Evolutionary conservation across 2,888 invertebrate species (phyloP), one percentile per base, ranked within the genome.

Genomic region (Crocallis elinguaria): DNA sequence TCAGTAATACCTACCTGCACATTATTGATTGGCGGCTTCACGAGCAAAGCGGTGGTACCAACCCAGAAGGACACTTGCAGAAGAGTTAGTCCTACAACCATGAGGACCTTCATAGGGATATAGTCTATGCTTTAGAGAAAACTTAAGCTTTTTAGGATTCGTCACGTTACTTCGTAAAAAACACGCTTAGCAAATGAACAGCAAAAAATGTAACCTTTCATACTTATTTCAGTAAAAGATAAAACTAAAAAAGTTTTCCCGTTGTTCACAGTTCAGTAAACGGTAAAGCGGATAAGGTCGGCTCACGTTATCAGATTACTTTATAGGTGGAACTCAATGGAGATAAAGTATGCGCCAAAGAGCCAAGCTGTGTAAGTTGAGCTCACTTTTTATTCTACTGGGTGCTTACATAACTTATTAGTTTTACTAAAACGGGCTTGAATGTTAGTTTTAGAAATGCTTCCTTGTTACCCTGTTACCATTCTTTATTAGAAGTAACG

Each of bases 281-380:
- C 52, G 49, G 51, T 38, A 27, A 41, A 41, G 41, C 51, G 43
- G 45, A 53, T 44, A 36, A 45, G 38, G 46, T 38, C 38, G 44
- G 50, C 41, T 50, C 39, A 36, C 17, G 46, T 58, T 61, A 61
- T 61, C 61, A 56, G 61, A 61, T 58, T 48, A 55, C 39, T 58
- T 54, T 52, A 46, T 49, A 53, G 48, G 49, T 35, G 43, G n/a
- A 43, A 45, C 37, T 33, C 21, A 39, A 50, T 45, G 39, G 39
- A 36, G 43, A 50, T 57, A 50, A 48, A 56, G 44, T 52, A 50
- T 11, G 13, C 21, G 30, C 42, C 21, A 19, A 32, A n/a, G 23
- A 42, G 19, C 32, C 5, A 8, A 12, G 11, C 12, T 8, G 11
- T 8, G 9, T 9, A 23, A 21, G 13, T 6, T 11, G 23, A 14